Evolutionary conservation across 2,888 invertebrate genomes (phyloP), one percentile per base, ranked within the genome.

Genomic region (Volucella inanis): DNA sequence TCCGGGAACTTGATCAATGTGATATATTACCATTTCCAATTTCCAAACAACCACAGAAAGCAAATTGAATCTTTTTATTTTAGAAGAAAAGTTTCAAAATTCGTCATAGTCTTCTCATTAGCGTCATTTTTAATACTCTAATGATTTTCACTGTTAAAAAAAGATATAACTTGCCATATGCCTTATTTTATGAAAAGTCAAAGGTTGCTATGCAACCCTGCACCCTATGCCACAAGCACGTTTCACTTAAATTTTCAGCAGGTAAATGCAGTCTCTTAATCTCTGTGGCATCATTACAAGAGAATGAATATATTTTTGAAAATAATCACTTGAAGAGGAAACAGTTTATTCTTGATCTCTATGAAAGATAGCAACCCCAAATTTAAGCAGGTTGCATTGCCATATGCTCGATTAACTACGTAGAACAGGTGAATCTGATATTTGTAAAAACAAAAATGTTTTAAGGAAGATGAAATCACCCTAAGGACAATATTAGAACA

Each of bases 191-290:
- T 50, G 39, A 12, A 57, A 45, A 75, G 10, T 82, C 70, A 80
- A 74, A 80, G 52, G 84, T 84, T 84, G 75, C 84, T 43, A 55
- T 49, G 84, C 80, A 80, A 84, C 84, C 12, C 2, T 54, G 57
- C 59, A 68, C 57, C 74, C 68, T 50, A 43, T 57, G 50, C 62
- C 67, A 54, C 72, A 75, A 68, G 70, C 41, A 70, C 47, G 78
- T 74, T 79, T 79, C 57, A 14, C 50, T 22, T 61, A 49, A 77
- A 72, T 41, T 62, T 49, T 50, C 39, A 43, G 47, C 14, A 15
- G n/a, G 39, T 38, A 55, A 38, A 54, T 78, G 68, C 83, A 83
- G 50, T 45, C 49, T 57, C 22, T 41, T 75, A 75, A 84, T 84
- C 84, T 59, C 43, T 55, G 55, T 64, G 59, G 52, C 41, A 67